Evolutionary conservation across 2,888 invertebrate species (phyloP), one percentile per base, ranked within the genome.

Genomic region (Drosophila lacicola): DNA sequence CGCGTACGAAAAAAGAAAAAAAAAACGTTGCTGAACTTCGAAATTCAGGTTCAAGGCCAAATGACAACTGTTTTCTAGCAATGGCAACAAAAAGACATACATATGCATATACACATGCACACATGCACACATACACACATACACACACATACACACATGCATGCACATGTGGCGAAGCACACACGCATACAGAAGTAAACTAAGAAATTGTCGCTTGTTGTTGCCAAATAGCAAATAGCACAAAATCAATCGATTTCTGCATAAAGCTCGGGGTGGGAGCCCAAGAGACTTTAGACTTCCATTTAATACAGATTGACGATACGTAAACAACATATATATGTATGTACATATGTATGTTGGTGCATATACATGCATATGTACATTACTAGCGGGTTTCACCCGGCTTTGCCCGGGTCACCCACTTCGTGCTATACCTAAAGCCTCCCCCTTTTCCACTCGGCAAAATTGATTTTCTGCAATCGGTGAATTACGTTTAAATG

Each of bases 31-130:
- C 69, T 77, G 81, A 82, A 79, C 78, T 71, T 76, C 74, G 54
- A 76, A 72, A 68, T 82, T 85, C 86, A 82, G 83, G 82, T 82
- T 82, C 82, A 82, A 86, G 82, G 82, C 78, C 78, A 82, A 70
- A 74, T 71, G 74, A 70, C 78, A 78, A 78, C 80, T 79, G 78
- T 79, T 78, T 78, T 80, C 76, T 72, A 79, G 63, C 73, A 69
- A 55, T 64, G 60, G 37, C 47, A 65, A 62, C 61, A 64, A 14
- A 36, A 37, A 47, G 39, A 46, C 13, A 25, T 41, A 19, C n/a
- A 25, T 8, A 14, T 25, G 21, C 25, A 21, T 29, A 54, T 49
- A 21, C 17, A 53, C 36, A 46, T 37, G 21, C 29, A 29, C 25
- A 46, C 36, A 46, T 37, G 17, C 29, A 29, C 21, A 34, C 29